Conservation (phyloP, 2,113 vertebrate species). For the Carassius auratus region DNA sequence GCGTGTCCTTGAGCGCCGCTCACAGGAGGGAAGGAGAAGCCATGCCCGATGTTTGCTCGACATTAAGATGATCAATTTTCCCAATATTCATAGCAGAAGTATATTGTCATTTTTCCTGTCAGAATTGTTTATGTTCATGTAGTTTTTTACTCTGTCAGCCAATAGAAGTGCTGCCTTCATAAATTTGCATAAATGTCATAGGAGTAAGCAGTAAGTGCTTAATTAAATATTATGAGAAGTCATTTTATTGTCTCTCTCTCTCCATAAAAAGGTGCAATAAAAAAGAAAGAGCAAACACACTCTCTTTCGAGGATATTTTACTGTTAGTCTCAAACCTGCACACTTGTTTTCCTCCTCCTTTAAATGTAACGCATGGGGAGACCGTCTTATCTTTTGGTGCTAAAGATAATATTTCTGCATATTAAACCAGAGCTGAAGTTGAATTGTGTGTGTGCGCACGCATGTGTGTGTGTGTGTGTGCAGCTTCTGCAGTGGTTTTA, state of each 20-base stretch:
- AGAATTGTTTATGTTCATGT: neutral
- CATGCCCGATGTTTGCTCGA: neutral
- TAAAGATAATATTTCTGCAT: too few relatives aligned
- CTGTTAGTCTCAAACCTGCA: neutral
- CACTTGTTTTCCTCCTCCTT: neutral
- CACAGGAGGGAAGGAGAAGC: neutral
- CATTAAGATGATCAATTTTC: neutral
- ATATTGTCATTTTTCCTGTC: neutral
- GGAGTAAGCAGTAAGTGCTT: neutral
- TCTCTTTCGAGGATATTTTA: neutral
- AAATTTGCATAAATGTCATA: neutral
- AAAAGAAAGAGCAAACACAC: neutral
- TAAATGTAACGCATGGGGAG: too few relatives aligned
- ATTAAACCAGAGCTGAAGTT: neutral
- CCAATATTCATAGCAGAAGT: neutral
- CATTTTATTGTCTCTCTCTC: neutral
- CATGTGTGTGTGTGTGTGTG: neutral
- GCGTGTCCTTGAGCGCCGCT: conserved; percentile 41
- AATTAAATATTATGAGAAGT: conserved; percentile 6
- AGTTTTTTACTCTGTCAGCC: neutral
- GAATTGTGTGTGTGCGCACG: neutral
- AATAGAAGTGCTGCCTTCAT: neutral
- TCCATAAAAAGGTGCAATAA: neutral
- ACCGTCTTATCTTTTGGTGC: too few relatives aligned
- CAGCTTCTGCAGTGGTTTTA: neutral